Conservation (phyloP, 2,888 invertebrate genomes). For the Caenorhabditis plicata region DNA sequence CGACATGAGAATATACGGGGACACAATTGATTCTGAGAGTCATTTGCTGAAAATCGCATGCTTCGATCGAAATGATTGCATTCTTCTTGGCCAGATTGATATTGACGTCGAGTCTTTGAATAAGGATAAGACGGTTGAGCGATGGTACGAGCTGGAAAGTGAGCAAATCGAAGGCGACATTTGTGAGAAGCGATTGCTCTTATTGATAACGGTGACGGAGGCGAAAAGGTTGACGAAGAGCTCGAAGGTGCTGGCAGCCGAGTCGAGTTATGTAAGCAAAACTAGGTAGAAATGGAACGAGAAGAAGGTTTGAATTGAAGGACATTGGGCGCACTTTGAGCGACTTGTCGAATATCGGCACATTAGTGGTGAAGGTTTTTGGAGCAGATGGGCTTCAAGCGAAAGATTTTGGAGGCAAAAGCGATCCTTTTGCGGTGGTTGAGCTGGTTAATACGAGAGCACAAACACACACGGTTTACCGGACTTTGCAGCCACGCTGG, state of each 20-base stretch:
- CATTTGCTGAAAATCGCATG: slow-evolving; percentile 87
- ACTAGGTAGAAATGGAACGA: background rate
- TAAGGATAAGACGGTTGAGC: slow-evolving; percentile 85
- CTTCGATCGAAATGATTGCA: slow-evolving; percentile 84
- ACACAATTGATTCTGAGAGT: slow-evolving; percentile 87
- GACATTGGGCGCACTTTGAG: too few species aligned
- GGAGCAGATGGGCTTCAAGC: slow-evolving; percentile 82
- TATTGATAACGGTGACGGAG: slow-evolving; percentile 91
- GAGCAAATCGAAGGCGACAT: slow-evolving; percentile 71
- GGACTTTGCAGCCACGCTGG: slow-evolving; percentile 93
- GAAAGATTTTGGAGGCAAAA: slow-evolving; percentile 88
- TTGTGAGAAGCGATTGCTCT: too few species aligned
- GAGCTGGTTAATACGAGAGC: slow-evolving; percentile 86
- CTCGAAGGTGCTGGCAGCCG: too few species aligned
- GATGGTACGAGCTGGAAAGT: slow-evolving; percentile 87
- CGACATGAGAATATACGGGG: slow-evolving; percentile 91
- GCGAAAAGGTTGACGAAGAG: too few species aligned
- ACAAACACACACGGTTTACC: slow-evolving; percentile 98
- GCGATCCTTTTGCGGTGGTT: slow-evolving; percentile 95
- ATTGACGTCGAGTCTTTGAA: slow-evolving; percentile 83
- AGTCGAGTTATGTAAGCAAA: too few species aligned
- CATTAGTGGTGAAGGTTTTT: slow-evolving; percentile 72
- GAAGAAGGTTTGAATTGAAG: background rate
- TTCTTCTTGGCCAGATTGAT: too few species aligned
- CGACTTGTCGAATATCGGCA: too few species aligned